A percentile compares a stretch with the other conserved stretches of the same genome.
phyloP scores from a whole-genome alignment of 2,113 vertebrate species.

The Thalassarche chlororhynchos region DNA sequence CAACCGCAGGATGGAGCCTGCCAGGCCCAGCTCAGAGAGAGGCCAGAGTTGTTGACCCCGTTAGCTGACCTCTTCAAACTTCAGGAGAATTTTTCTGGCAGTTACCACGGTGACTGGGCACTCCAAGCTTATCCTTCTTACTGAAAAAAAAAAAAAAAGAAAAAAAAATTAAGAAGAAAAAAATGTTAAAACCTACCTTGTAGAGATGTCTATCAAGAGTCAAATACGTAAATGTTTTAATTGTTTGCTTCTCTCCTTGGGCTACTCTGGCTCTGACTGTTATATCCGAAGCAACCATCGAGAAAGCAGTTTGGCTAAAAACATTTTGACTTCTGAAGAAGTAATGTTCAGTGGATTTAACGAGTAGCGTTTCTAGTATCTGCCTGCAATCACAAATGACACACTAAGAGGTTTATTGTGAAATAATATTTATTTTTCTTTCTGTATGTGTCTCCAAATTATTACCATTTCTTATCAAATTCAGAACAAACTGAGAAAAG shows the following conservation, averaged over 20 bases:
- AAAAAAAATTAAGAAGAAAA: constrained; percentile 64
- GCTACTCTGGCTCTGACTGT: background rate
- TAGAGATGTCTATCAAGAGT: constrained; percentile 48
- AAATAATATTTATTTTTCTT: constrained; percentile 34
- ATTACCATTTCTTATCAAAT: background rate
- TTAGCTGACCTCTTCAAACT: constrained; percentile 99
- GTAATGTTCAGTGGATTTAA: background rate
- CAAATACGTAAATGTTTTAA: constrained; percentile 16
- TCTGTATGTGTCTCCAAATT: background rate
- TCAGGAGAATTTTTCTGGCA: constrained; percentile 99
- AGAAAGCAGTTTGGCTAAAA: background rate
- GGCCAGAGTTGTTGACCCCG: constrained; percentile 89
- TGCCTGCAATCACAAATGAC: background rate
- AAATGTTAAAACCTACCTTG: constrained; percentile 75
- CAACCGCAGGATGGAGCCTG: constrained; percentile 76
- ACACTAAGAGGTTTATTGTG: background rate
- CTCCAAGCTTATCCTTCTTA: constrained; percentile 97
- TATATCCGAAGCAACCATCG: background rate
- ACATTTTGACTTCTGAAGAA: background rate
- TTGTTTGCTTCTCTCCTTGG: constrained; percentile 3
- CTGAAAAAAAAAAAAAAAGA: constrained; percentile 79
- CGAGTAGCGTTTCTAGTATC: background rate
- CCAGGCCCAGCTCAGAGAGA: constrained; percentile 79
- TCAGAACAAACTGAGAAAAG: background rate
- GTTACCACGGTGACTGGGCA: constrained; percentile 97